These are phyloP conservation scores for Oscheius sp. DNA, from an alignment of 2,888 invertebrate species.

Conservation along the genomic window DNA sequence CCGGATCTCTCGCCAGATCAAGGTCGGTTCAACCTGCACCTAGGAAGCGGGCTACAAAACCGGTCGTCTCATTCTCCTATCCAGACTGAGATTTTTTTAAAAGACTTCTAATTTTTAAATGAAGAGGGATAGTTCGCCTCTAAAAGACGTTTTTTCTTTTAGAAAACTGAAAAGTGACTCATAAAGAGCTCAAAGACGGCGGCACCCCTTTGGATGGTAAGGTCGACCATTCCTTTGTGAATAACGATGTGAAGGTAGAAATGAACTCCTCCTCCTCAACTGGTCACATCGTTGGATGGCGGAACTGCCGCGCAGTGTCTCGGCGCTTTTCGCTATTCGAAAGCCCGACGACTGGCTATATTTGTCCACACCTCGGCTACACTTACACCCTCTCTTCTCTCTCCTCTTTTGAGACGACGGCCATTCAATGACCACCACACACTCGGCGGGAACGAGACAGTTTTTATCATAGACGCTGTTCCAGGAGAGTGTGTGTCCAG, in stretches of 20 bases:
- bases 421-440: conserved; percentile 18
- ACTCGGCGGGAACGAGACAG: too few species aligned
- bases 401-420: too few species aligned
- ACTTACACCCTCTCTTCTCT: conserved; percentile 15
- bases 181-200: background rate
- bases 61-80: background rate
- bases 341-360: conserved; percentile 26
- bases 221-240: too few species aligned
- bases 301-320: conserved; percentile 20
- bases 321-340: conserved; percentile 23
- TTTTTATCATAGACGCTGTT: conserved; percentile 2
- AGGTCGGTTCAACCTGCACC: conserved; percentile 20
- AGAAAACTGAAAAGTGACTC: too few species aligned
- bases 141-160: too few species aligned
- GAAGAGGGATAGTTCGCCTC: too few species aligned
- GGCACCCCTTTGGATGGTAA: background rate
- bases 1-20: conserved; percentile 11
- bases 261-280: too few species aligned
- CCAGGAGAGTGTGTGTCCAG: too few species aligned
- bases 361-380: conserved; percentile 28
- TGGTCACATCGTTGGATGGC: conserved; percentile 1
- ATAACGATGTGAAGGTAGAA: too few species aligned
- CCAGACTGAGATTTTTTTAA: background rate
- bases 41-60: conserved; percentile 5
- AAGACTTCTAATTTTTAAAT: background rate